Base-by-base conservation (phyloP, 2,797 vertebrate genomes). In the Peromyscus nudipes region DNA sequence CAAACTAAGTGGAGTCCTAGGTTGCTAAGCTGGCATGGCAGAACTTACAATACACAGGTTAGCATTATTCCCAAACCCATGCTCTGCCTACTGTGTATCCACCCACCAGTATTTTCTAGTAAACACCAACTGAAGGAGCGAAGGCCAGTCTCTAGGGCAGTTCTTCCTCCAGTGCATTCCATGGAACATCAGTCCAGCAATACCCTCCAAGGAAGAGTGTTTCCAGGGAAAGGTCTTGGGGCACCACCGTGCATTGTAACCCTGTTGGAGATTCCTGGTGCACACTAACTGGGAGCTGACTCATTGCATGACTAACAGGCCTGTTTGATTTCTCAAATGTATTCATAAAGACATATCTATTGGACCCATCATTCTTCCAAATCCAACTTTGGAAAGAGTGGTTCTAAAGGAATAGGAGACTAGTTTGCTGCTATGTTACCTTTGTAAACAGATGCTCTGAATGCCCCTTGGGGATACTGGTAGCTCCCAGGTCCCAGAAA, bases 61-160 rank as follows among this genome's bases (percentile, higher is more conserved):
- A 21, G 12, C 11, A 4, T 1, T 1, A 43, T 76, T n/a, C 34
- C 57, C 27, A 57, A 43, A 37, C 13, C 21, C 16, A 1, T 46
- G n/a, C 29, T 29, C 13, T 23, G 1, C 8, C 25, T 16, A 10
- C 31, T 3, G 14, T 14, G 1, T 9, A 1, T 6, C 64, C 64
- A 57, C 43, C 43, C 46, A 0, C 21, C 14, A 7, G 12, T 1
- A 2, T 0, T 52, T 4, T 83, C 9, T 7, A 25, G 52, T 62
- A 19, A 21, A 27, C 14, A 40, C 9, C 3, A 16, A 31, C 49
- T 69, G 37, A 60, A 69, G 40, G 25, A 64, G 40, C 12, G 25
- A 19, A 17, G 10, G 6, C 10, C 27, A 7, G 37, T 23, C 1
- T 55, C 37, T 23, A 34, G 29, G 29, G 31, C 29, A 31, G 21